Evolutionary conservation across 2,888 invertebrate species (phyloP).

Genomic region (Apoderus coryli): DNA sequence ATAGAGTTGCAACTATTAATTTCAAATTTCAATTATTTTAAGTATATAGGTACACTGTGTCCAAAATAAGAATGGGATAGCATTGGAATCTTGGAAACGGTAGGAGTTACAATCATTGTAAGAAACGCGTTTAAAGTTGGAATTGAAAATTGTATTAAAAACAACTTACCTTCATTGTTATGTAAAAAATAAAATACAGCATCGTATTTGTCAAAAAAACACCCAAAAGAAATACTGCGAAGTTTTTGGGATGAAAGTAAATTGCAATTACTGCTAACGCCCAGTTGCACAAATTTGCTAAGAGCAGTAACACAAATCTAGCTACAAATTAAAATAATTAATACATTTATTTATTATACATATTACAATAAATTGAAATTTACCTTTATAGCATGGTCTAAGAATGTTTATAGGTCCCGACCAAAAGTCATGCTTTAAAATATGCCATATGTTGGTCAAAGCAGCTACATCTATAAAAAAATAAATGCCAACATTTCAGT

Average conservation of each 20-base stretch:
- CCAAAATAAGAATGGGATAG: too few species aligned
- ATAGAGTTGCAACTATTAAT: too few species aligned
- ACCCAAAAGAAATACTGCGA: slow-evolving; percentile 64
- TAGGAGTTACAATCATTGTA: too few species aligned
- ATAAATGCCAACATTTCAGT: too few species aligned
- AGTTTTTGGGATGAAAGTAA: slow-evolving; percentile 48
- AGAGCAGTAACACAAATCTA: slow-evolving; percentile 40
- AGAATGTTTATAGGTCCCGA: slow-evolving; percentile 32
- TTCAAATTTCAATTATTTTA: too few species aligned
- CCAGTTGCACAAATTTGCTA: slow-evolving; percentile 50
- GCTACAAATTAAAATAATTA: slow-evolving; percentile 23
- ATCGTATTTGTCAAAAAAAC: slow-evolving; percentile 73
- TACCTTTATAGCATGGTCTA: slow-evolving; percentile 32
- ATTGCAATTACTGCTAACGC: slow-evolving; percentile 51
- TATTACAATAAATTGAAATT: slow-evolving; percentile 2
- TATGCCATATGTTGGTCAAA: slow-evolving; percentile 22
- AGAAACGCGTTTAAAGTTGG: too few species aligned
- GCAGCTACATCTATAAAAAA: slow-evolving; percentile 24
- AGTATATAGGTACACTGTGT: too few species aligned
- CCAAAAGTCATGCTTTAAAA: slow-evolving; percentile 29
- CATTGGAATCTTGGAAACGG: too few species aligned
- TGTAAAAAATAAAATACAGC: slow-evolving; percentile 66
- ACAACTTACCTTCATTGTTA: slow-evolving; percentile 69
- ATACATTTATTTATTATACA: background rate
- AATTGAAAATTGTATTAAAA: too few species aligned